Evolutionary conservation across 1,140 invertebrate genomes (phyloP), one percentile per base, ranked within the genome.

Genomic region (Drosophila aff.): DNA sequence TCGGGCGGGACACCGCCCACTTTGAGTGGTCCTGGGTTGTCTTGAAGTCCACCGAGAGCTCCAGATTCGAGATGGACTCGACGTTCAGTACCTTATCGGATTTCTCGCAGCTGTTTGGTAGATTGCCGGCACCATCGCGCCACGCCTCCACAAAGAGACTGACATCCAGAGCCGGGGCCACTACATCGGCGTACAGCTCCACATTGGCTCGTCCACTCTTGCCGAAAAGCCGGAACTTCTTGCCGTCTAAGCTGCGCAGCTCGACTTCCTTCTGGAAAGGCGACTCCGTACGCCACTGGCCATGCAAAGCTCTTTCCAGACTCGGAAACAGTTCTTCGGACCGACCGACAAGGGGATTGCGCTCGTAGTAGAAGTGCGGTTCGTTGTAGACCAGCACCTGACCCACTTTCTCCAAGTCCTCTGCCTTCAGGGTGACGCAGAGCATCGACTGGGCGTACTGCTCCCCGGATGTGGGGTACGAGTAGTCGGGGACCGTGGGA

Each of bases 11-110:
- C 4, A 98, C 95, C 1, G 97, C 96, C 98, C 98, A 99, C 93
- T 99, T 99, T 0, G 97, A 97, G 93, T 99, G 98, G 93, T 99
- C 98, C 47, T 95, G 94, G 26, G 95, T 95, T 3, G 95, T 96
- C n/a, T 94, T 94, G 89, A 98, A 98, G 26, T 93, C 92, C 50
- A 96, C 94, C 60, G 95, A 93, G 2, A 94, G 93, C 11, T 93
- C 89, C 0, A 93, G 80, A 21, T 96, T 93, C 65, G 94, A 92
- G 11, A 96, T 93, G 1, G 94, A 93, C 75, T 95, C 91, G 23
- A 97, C 94, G 86, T 97, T 97, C 23, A 95, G 93, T 0, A 97
- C 95, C 93, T 94, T 91, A 43, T 89, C 91, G 72, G 61, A 86
- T 83, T 93, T 73, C 21, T 93, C 94, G 91, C 96, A 98, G 72